Base-by-base conservation (phyloP, 2,888 invertebrate species). In the Dryobota labecula region DNA sequence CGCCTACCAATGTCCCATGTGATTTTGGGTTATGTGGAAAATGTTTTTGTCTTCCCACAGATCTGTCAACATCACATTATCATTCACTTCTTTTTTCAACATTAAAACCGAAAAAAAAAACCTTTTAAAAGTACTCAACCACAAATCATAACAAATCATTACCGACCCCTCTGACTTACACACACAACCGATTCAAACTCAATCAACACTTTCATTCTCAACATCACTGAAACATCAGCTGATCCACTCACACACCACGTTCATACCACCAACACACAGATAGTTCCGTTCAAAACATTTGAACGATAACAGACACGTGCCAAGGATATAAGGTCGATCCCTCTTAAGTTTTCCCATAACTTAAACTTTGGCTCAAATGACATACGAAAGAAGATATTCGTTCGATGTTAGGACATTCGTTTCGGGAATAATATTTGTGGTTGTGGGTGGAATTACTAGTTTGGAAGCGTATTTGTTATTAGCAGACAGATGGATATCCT, bases 251-350 rank as follows among this genome's bases (percentile, higher is more conserved):
- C 30, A 24, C 60, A 13, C 13, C 63, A 77, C 47, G 36, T 58
- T 54, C n/a, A 64, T 2, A 76, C 27, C 47, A 66, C n/a, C 24
- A 30, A 30, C 51, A 30, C 49, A 56, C 24, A 53, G 51, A 70
- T 47, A 64, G 45, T 30, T 18, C 47, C 11, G 64, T 43, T 66
- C 43, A 64, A 78, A 73, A 66, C 58, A 66, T 79, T 58, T 49
- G 47, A 54, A 53, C 53, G 71, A 82, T 76, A 84, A 67, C 54
- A 24, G 18, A 61, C 66, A 79, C 74, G 75, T 69, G 72, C 51
- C 33, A 24, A 36, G 70, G 73, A 82, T 84, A 73, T 64, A 75
- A 65, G 68, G 70, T 65, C 84, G 61, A 73, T 82, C 64, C 66
- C 60, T 56, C 57, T 53, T 53, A 62, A 80, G 45, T 66, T 57